phyloP scores from a whole-genome alignment of 1,140 invertebrate genomes.

The Euschistus heros region DNA sequence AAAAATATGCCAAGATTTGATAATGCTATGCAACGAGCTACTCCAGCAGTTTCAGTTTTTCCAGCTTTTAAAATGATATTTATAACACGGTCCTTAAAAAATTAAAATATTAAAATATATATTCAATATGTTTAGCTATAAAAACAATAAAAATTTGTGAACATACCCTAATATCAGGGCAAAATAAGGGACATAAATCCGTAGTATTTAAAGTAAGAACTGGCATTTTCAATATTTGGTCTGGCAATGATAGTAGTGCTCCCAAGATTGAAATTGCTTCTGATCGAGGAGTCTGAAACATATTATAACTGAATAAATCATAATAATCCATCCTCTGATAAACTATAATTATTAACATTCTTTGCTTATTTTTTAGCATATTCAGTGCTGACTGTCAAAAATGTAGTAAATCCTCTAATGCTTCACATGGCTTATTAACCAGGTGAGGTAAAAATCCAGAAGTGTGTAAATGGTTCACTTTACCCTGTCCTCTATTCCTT shows the following conservation, averaged over 20 bases:
- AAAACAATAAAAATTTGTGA: background rate
- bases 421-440: too few species aligned
- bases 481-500: too few species aligned
- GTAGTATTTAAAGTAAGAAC: conserved; percentile 64
- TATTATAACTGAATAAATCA: too few species aligned
- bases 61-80: conserved; percentile 77
- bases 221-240: conserved; percentile 60
- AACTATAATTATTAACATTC: too few species aligned
- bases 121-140: background rate
- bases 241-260: conserved; percentile 69
- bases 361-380: too few species aligned
- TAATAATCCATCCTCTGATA: too few species aligned
- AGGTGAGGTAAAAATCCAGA: too few species aligned
- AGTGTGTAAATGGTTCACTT: too few species aligned
- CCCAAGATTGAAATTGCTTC: conserved; percentile 89
- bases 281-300: conserved; percentile 60
- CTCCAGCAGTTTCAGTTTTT: conserved; percentile 73
- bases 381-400: too few species aligned
- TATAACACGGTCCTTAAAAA: conserved; percentile 71
- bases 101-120: conserved; percentile 19
- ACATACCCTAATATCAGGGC: conserved; percentile 66
- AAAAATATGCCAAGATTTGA: conserved; percentile 78
- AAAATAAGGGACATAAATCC: conserved; percentile 44
- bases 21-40: conserved; percentile 80
- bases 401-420: too few species aligned